Evolutionary conservation across 37 sponge, comb jelly and placozoan genomes (phyloP), one percentile per base, ranked within the genome.

Genomic region (Cliona cf. orientalis): DNA sequence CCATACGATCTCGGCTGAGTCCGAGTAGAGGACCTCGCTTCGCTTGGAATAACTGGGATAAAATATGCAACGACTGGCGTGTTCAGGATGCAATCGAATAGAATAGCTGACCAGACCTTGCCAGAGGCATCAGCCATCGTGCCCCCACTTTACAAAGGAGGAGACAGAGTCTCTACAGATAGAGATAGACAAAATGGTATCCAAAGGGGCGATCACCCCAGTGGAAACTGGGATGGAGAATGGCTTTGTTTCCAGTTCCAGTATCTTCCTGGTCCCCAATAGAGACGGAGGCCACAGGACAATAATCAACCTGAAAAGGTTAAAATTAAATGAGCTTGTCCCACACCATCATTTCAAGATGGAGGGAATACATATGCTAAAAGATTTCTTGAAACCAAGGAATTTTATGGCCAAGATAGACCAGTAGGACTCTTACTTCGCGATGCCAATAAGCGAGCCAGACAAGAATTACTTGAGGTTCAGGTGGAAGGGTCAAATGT

Each of bases 401-500:
- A 62, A 80, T 45, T 80, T 60, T 60, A 56, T 80, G 60, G 42
- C 65, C 5, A 67, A 84, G 42, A 33, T 75, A 23, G 72, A 84
- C 62, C 61, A 76, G 78, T 76, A 86, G 71, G 87, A 86, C 45
- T 70, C 86, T 41, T 76, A 84, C 71, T 74, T 77, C 39, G 65
- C 46, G 46, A 34, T 84, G 9, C 78, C 78, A 4, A 14, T 76
- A 7, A 22, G 56, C 44, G 2, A 36, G 17, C 23, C 56, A 17
- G 62, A 70, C 61, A 59, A 49, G 46, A 29, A 57, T 12, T 43
- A 59, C 34, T 35, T 77, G 44, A 19, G 72, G 5, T 84, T 84
- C 66, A 28, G 37, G 5, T 67, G 69, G 60, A 42, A 59, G 59
- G 71, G 44, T 7, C 22, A 2, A 29, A 14, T 28, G 9, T 84